Evolutionary conservation across 2,888 invertebrate genomes (phyloP), one percentile per base, ranked within the genome.

Genomic region (Scaptomyza cyrtandrae): DNA sequence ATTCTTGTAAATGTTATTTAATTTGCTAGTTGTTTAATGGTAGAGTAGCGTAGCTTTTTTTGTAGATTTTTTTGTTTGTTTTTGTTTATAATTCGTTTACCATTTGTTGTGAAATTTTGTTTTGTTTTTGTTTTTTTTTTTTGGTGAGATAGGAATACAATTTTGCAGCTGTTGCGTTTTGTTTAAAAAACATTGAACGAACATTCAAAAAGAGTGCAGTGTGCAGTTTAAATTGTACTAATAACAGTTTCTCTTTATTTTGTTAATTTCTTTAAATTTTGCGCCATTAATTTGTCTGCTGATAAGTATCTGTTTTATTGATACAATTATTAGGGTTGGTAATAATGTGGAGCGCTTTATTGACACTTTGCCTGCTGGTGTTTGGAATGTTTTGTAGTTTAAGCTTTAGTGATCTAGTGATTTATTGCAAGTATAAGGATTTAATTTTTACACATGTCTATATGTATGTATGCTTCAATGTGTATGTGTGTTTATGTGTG

Each of bases 181-280:
- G 41, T 63, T 53, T 56, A 75, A 79, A 88, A 86, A 88, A 86
- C 86, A 86, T 73, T 88, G 71, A 83, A 88, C 89, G 89, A 89
- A 85, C 86, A 78, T 85, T 85, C 71, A 86, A 86, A 88, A 89
- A 88, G 81, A 68, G 85, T 89, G 85, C 85, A 89, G 88, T 88
- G 84, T 84, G 85, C 85, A 89, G 89, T 85, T 88, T 83, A 86
- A 85, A 86, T 89, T 85, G 85, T 85, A 85, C 89, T 89, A 88
- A 88, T 88, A 70, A 84, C 71, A 70, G 62, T 72, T 6, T 33
- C 0, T 6, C 7, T 29, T 29, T 29, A 7, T 43, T 52, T 63
- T 75, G 53, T 54, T 49, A 65, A 60, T 60, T 71, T 71, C 48
- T 7, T 48, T 62, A 29, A 70, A 74, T 60, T 52, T 78, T 69